These are phyloP conservation scores for Microtus ochrogaster DNA, from an alignment of 2,113 vertebrate genomes.

Conservation along the genomic window DNA sequence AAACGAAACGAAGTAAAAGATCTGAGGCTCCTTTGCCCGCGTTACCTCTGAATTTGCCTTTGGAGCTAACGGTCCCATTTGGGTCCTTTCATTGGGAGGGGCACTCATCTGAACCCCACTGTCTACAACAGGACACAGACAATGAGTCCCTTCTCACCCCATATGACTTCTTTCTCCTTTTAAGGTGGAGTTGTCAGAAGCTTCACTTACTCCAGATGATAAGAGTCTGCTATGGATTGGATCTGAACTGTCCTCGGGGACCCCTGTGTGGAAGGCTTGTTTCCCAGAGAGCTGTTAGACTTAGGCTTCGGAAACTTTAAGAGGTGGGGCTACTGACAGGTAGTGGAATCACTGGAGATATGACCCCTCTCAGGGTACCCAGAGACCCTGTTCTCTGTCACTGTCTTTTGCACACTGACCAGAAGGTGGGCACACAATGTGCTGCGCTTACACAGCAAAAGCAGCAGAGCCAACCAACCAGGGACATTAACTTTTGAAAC, in stretches of 20 bases:
- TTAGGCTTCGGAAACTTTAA: background rate
- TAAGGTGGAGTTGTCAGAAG: background rate
- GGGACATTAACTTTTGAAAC: background rate
- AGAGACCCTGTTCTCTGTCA: background rate
- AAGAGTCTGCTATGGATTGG: background rate
- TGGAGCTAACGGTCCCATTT: background rate
- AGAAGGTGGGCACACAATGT: background rate
- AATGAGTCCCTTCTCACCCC: background rate
- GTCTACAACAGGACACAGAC: background rate
- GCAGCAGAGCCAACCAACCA: background rate
- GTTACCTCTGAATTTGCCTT: slow-evolving; percentile 8
- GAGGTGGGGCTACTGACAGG: no score
- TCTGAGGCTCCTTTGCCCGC: background rate
- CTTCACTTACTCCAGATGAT: background rate
- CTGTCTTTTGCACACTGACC: background rate
- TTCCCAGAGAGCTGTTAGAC: background rate
- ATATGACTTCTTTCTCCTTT: background rate
- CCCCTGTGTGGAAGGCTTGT: background rate
- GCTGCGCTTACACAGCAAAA: background rate
- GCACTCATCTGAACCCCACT: background rate
- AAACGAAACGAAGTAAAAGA: background rate
- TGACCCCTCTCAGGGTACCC: background rate
- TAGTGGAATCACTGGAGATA: background rate
- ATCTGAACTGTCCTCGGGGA: background rate
- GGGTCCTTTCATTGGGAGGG: background rate